A percentile compares a stretch with the other conserved stretches of the same genome.
Evolutionary conservation across 2,888 invertebrate species (phyloP).

Genomic region (Cyclophora albipunctata): DNA sequence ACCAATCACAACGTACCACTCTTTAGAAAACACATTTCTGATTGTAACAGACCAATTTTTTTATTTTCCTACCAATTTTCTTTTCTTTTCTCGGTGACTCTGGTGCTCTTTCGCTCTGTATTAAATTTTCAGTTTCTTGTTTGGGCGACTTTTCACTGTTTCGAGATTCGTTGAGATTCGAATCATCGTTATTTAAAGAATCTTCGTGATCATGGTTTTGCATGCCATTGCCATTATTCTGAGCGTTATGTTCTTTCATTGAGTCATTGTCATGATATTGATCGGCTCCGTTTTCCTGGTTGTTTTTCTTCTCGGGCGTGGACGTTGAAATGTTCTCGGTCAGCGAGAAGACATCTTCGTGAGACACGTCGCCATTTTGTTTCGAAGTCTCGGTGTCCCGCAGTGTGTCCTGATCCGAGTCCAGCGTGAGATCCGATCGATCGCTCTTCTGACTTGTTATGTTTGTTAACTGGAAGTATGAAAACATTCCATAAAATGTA

Average conservation of each 20-base stretch:
- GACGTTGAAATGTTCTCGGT: slow-evolving; percentile 20
- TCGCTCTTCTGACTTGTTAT: slow-evolving; percentile 47
- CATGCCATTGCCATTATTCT: no score
- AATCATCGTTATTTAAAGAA: background rate
- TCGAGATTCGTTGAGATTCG: background rate
- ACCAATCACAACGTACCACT: slow-evolving; percentile 20
- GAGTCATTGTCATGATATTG: background rate
- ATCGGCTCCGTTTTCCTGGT: slow-evolving; percentile 4
- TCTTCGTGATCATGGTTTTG: no score
- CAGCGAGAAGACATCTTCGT: slow-evolving; percentile 16
- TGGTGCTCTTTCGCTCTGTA: slow-evolving; percentile 30
- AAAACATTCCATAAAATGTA: background rate
- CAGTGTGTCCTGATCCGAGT: slow-evolving; percentile 42
- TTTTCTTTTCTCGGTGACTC: slow-evolving; percentile 33
- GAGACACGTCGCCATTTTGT: slow-evolving; percentile 11
- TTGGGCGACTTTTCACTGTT: slow-evolving; percentile 14
- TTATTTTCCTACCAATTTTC: slow-evolving; percentile 51
- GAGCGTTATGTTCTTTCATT: no score
- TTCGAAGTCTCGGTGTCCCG: slow-evolving; percentile 17
- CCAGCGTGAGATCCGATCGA: slow-evolving; percentile 34
- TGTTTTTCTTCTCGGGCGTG: slow-evolving; percentile 26
- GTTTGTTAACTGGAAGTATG: slow-evolving; percentile 49
- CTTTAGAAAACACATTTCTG: slow-evolving; percentile 26
- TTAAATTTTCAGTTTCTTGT: slow-evolving; percentile 27
- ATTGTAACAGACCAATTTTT: slow-evolving; percentile 30